Conservation (phyloP, 1,140 invertebrate species). For the Magallana angulata region DNA sequence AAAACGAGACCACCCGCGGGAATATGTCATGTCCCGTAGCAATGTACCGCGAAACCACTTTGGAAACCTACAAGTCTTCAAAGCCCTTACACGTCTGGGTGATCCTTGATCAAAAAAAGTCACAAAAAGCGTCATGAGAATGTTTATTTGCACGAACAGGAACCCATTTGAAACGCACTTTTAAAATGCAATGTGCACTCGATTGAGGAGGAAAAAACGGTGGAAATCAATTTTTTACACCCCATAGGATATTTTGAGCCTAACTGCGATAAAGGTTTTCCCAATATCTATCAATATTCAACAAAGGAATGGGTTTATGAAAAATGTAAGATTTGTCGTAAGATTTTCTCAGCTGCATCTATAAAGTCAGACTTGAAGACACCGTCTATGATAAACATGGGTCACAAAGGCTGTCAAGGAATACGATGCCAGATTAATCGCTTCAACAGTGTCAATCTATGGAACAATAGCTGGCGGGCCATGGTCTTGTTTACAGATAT, state of each 20-base stretch:
- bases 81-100: slow-evolving; percentile 19
- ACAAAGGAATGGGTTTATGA: background rate
- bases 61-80: background rate
- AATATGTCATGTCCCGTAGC: background rate
- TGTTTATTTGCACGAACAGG: slow-evolving; percentile 18
- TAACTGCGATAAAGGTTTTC: background rate
- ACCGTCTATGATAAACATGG: background rate
- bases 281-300: background rate
- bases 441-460: background rate
- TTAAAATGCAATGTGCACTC: background rate
- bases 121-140: background rate
- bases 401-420: slow-evolving; percentile 11
- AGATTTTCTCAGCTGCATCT: slow-evolving; percentile 25
- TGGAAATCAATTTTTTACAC: slow-evolving; percentile 9
- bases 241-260: background rate
- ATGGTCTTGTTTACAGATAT: slow-evolving; percentile 14
- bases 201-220: background rate
- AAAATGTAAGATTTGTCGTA: background rate
- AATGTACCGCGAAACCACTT: background rate
- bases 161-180: background rate
- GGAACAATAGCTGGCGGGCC: slow-evolving; percentile 3
- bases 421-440: slow-evolving; percentile 7
- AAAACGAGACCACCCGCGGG: background rate
- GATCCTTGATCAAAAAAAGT: slow-evolving; percentile 2
- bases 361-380: background rate